Evolutionary conservation across 2,888 invertebrate species (phyloP).

Genomic region (Drosophila flavopinicola): DNA sequence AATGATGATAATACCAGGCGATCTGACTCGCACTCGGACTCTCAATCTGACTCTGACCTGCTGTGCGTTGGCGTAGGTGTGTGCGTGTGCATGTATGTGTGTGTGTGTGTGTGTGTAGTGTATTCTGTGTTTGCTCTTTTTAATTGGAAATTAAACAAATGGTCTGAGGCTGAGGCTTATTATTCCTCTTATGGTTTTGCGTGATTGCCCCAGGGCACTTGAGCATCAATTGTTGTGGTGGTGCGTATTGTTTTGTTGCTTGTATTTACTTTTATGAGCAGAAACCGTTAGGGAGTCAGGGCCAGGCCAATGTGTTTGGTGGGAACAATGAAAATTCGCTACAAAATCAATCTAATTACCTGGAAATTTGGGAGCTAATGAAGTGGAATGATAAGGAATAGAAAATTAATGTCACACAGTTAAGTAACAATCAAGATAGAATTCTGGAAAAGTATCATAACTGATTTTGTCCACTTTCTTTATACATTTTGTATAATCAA

Average conservation of each 20-base stretch:
- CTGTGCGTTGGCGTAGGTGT: slow-evolving; percentile 73
- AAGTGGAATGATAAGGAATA: slow-evolving; percentile 31
- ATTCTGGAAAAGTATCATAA: slow-evolving; percentile 8
- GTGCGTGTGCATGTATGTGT: slow-evolving; percentile 13
- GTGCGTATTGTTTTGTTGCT: slow-evolving; percentile 45
- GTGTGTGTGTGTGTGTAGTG: slow-evolving; percentile 18
- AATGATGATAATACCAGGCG: slow-evolving; percentile 70
- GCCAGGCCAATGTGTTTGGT: slow-evolving; percentile 26
- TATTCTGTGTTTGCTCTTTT: slow-evolving; percentile 70
- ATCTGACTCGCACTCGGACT: slow-evolving; percentile 46
- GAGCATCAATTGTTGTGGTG: slow-evolving; percentile 71
- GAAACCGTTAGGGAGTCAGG: slow-evolving; percentile 60
- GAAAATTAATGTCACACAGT: slow-evolving; percentile 3
- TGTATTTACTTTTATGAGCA: slow-evolving; percentile 54
- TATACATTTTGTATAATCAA: not conserved
- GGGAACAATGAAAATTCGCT: slow-evolving; percentile 59
- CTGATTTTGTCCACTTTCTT: not conserved
- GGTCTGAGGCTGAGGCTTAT: slow-evolving; percentile 56
- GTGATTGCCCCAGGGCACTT: slow-evolving; percentile 69
- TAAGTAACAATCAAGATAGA: slow-evolving; percentile 6
- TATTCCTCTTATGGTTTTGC: slow-evolving; percentile 68
- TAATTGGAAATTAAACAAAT: slow-evolving; percentile 80
- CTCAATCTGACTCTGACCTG: slow-evolving; percentile 55
- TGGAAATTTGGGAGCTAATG: slow-evolving; percentile 56
- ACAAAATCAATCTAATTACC: slow-evolving; percentile 61